Evolutionary conservation across 2,888 invertebrate genomes (phyloP), one percentile per base, ranked within the genome.

Genomic region (Agrotis segetum): DNA sequence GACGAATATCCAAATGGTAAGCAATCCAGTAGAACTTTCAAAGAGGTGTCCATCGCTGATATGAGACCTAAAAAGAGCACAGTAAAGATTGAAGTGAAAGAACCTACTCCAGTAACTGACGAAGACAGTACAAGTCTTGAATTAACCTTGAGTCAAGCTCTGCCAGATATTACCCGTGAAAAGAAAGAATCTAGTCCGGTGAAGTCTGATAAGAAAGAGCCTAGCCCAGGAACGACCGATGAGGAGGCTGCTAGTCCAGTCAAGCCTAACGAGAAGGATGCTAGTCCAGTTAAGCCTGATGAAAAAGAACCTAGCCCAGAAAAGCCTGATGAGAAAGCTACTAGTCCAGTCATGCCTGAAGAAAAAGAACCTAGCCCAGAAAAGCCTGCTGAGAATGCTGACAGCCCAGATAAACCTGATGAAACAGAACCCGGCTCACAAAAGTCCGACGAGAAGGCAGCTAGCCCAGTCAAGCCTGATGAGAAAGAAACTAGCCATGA

Each of bases 101-200:
- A 50, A n/a, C 62, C 65, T 1, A 63, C 66, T 21, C 79, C 47
- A 44, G 29, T 69, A 4, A 52, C 89, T 87, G 92, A 90, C 21
- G 90, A 91, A 87, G 68, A 79, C n/a, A 29, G 59, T 14, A 34
- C 60, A 40, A 60, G 61, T 50, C 14, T 73, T 17, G 52, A 13
- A 73, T 24, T 49, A 65, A n/a, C 50, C 0, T 62, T 59, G 14
- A 17, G 46, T 16, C 60, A 63, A 47, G 14, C 17, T 34, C 2
- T 40, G 11, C 17, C 60, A 44, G 75, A 65, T 47, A 14, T 14
- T 46, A 46, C 44, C 1, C 14, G 55, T n/a, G 40, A 64, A n/a
- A 63, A 58, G 0, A 46, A 71, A 62, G 44, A 56, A 11, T 21
- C 71, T 1, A 67, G 77, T 46, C 69, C 74, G 2, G 19, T 63